Evolutionary conservation across 2,797 vertebrate genomes (phyloP).

Genomic region (Acanthurus lineatus): DNA sequence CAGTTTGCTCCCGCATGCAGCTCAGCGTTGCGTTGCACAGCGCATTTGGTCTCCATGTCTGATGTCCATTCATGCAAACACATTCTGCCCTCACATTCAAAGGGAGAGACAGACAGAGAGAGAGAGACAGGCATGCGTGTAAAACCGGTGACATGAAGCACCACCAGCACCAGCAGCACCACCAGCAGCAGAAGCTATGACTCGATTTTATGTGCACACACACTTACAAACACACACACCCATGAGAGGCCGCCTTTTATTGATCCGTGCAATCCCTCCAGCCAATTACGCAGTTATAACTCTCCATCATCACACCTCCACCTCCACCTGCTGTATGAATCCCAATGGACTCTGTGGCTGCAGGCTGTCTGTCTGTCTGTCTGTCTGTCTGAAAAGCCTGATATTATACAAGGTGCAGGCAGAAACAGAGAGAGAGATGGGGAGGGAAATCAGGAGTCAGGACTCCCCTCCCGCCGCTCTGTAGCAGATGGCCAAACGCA

Average conservation of each 20-base stretch:
- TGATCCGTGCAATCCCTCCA: constrained; percentile 44
- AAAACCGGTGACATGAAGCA: constrained; percentile 3
- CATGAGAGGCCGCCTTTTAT: constrained; percentile 20
- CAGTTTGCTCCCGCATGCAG: constrained; percentile 37
- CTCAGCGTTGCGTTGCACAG: neutral
- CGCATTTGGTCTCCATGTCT: constrained; percentile 50
- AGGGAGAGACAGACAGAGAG: constrained; percentile 15
- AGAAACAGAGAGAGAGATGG: neutral
- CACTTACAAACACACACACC: neutral
- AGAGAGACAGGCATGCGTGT: constrained; percentile 19
- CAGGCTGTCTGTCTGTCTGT: constrained; percentile 49
- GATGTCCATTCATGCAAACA: constrained; percentile 73
- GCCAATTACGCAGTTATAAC: constrained; percentile 31
- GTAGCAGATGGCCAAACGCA: constrained; percentile 74
- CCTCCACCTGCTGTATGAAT: constrained; percentile 52
- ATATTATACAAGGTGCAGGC: constrained; percentile 50
- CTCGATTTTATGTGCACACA: neutral
- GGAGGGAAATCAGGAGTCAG: constrained; percentile 18
- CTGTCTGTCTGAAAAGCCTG: constrained; percentile 23
- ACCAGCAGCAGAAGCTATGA: neutral
- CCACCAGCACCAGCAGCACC: too few relatives aligned
- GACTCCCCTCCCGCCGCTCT: constrained; percentile 69
- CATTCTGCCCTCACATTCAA: constrained; percentile 35
- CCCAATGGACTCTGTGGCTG: constrained; percentile 47
- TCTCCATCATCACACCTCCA: constrained; percentile 36